Conservation (phyloP, 2,797 vertebrate genomes). For the Liasis olivaceus region DNA sequence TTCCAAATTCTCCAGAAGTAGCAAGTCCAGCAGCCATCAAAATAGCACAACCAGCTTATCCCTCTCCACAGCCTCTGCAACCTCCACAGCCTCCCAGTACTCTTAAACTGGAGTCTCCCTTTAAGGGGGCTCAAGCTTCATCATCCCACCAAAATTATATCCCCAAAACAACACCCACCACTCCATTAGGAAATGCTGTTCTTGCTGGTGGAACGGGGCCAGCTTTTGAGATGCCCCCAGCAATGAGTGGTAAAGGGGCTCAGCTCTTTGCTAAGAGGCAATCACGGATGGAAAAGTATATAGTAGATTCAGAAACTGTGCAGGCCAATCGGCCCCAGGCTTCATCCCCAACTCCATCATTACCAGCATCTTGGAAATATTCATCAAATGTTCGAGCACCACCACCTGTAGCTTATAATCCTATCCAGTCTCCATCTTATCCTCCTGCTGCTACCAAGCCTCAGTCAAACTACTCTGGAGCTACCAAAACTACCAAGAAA, state of each 20-base stretch:
- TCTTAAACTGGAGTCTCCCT: constrained; percentile 74
- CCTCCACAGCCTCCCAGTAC: constrained; percentile 75
- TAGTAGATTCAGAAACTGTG: constrained; percentile 95
- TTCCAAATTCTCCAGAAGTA: constrained; percentile 76
- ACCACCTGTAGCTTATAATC: constrained; percentile 91
- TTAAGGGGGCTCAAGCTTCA: constrained; percentile 76
- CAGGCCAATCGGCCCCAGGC: constrained; percentile 86
- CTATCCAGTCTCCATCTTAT: constrained; percentile 91
- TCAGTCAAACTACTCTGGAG: constrained; percentile 69
- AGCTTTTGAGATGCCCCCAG: constrained; percentile 87
- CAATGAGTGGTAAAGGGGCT: constrained; percentile 91
- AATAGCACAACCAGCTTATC: constrained; percentile 45
- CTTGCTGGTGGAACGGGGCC: constrained; percentile 74
- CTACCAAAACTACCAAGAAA: constrained; percentile 79
- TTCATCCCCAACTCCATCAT: constrained; percentile 88
- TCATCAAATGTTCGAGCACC: constrained; percentile 93
- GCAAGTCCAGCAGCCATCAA: constrained; percentile 46
- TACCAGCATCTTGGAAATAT: constrained; percentile 94
- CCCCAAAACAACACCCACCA: constrained; percentile 75
- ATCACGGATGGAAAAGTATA: constrained; percentile 96
- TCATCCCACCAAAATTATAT: constrained; percentile 60
- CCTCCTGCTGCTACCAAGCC: constrained; percentile 87
- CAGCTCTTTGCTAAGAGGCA: constrained; percentile 96
- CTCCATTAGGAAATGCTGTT: constrained; percentile 75
- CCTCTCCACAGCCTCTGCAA: constrained; percentile 59